Percentiles rank a stretch among this genome's conserved stretches.
These are phyloP conservation scores for Timandra comae DNA, from an alignment of 2,888 invertebrate genomes.

Conservation along the genomic window DNA sequence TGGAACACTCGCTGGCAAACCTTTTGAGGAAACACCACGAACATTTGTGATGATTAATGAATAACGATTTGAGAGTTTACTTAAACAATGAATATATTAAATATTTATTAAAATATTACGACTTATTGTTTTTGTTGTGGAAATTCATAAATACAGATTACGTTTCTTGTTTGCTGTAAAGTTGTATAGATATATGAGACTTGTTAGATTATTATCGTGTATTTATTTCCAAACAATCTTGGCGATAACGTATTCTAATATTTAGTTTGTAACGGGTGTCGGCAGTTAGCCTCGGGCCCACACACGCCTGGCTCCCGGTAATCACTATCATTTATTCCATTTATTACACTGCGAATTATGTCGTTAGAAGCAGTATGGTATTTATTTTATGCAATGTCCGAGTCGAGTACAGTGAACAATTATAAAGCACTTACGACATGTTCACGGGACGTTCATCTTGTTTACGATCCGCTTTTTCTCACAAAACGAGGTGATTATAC, in stretches of 20 bases:
- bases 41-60: conserved; percentile 58
- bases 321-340: conserved; percentile 47
- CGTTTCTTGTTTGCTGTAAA: too few relatives aligned
- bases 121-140: too few relatives aligned
- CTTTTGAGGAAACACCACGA: conserved; percentile 34
- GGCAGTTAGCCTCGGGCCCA: conserved; percentile 21
- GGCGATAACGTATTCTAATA: too few relatives aligned
- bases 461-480: conserved; percentile 33
- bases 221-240: too few relatives aligned
- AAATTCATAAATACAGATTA: too few relatives aligned
- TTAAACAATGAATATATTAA: conserved; percentile 44
- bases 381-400: conserved; percentile 46
- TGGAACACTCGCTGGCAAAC: conserved; percentile 30
- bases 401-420: conserved; percentile 40
- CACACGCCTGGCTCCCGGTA: conserved; percentile 27
- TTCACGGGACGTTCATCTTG: conserved; percentile 30
- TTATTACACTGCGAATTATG: conserved; percentile 44
- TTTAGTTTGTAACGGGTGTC: conserved; percentile 1
- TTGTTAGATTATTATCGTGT: too few relatives aligned
- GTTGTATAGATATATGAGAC: too few relatives aligned
- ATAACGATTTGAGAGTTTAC: conserved; percentile 49
- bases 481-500: conserved; percentile 33
- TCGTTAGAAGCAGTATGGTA: conserved; percentile 43
- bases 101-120: too few relatives aligned
- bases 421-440: conserved; percentile 51